phyloP scores from a whole-genome alignment of 2,113 vertebrate species.

The Pseudonaja textilis region DNA sequence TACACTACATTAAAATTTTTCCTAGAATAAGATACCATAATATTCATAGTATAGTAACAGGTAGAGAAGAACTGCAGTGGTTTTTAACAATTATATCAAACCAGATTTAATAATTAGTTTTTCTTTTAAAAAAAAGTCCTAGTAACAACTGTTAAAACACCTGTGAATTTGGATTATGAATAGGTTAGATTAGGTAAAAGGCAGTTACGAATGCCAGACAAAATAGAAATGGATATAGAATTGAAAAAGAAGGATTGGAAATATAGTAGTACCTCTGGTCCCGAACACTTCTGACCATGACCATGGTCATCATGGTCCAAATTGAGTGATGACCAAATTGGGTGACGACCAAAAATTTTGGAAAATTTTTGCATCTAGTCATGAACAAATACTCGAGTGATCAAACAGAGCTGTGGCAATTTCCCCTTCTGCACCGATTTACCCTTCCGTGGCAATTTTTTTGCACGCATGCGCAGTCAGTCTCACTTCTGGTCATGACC shows the following conservation, averaged over 20 bases:
- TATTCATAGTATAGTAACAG: background rate
- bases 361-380: too few species aligned
- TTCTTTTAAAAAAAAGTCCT: background rate
- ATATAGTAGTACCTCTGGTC: background rate
- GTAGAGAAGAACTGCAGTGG: slow-evolving; percentile 4
- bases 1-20: slow-evolving; percentile 18
- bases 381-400: too few species aligned
- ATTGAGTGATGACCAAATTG: too few species aligned
- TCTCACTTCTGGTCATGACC: too few species aligned
- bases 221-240: slow-evolving; percentile 4
- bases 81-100: slow-evolving; percentile 30
- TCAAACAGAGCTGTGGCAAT: too few species aligned
- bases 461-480: too few species aligned
- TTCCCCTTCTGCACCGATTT: too few species aligned
- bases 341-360: too few species aligned
- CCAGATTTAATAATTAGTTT: background rate
- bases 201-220: slow-evolving; percentile 2
- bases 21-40: slow-evolving; percentile 6
- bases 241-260: background rate
- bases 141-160: slow-evolving; percentile 27
- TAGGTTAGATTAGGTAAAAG: background rate
- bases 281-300: too few species aligned
- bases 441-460: too few species aligned
- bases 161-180: background rate
- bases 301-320: too few species aligned